Evolutionary conservation across 2,113 vertebrate genomes (phyloP), one percentile per base, ranked within the genome.

Genomic region (Capreolus pygargus): DNA sequence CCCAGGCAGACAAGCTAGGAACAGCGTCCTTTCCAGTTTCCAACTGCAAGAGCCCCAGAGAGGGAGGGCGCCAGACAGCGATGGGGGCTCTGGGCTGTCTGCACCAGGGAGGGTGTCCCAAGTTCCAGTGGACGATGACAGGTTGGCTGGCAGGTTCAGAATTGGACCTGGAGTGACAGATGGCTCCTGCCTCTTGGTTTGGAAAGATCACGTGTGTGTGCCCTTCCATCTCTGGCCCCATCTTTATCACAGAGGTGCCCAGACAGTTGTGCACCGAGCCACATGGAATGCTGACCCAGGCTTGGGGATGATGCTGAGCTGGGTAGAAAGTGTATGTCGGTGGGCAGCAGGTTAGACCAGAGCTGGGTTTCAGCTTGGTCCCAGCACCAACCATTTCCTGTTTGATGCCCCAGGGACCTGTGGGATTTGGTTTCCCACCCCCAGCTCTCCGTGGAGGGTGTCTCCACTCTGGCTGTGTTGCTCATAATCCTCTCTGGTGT

Each of bases 381-480:
- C 11, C 7, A 54, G 85, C 43, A 64, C 55, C 33, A 27, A 28
- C 90, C 0, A 2, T 92, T 98, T 97, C 96, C 98, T 97, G 97
- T 97, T 39, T 57, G 90, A 82, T 60, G 83, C 96, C 90, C 95
- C 36, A 39, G 92, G 86, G 97, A 97, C 76, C 19, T 16, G 79
- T 85, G 93, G 74, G 82, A 81, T 97, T 94, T 5, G 36, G 88
- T 97, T 98, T 98, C 96, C 90, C 90, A 76, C 55, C n/a, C 50
- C 52, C 10, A 47, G 79, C 30, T 55, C 55, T 90, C n/a, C 1
- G 2, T 10, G 19, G 36, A 86, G 45, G 47, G 43, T 70, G 64
- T n/a, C 60, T 76, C 27, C 83, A 12, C 23, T 10, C 79, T 23
- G 14, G 70, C n/a, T 57, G 16, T 58, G 70, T 47, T 54, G 79